phyloP scores from a whole-genome alignment of 2,888 invertebrate genomes.

The Morinoia aosen region DNA sequence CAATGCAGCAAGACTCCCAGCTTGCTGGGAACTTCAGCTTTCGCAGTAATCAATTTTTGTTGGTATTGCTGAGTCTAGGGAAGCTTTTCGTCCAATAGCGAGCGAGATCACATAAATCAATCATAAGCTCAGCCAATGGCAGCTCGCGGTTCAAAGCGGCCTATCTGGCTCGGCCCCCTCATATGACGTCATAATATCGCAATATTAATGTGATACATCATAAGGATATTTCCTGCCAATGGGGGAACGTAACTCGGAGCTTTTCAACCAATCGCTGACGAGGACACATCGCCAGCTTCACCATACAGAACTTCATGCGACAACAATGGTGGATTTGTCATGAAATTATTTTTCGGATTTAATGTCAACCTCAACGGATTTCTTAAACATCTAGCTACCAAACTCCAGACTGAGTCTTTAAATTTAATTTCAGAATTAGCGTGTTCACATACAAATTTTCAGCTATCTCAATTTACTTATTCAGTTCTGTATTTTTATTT shows the following conservation, averaged over 20 bases:
- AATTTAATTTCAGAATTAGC: background rate
- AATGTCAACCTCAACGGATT: background rate
- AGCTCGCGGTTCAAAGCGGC: background rate
- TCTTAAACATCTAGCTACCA: background rate
- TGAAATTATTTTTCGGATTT: background rate
- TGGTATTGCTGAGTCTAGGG: conserved; percentile 20
- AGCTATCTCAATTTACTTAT: background rate
- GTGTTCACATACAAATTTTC: background rate
- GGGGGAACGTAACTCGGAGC: background rate
- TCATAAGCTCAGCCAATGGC: conserved; percentile 50
- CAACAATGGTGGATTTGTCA: background rate
- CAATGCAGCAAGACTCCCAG: background rate
- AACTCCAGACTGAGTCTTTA: background rate
- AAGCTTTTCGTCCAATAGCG: conserved; percentile 18
- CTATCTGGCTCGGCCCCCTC: conserved; percentile 44
- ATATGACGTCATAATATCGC: conserved; percentile 40
- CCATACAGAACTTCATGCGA: background rate
- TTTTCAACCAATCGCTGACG: conserved; percentile 20
- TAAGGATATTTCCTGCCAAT: conserved; percentile 51
- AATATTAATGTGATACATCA: conserved; percentile 43
- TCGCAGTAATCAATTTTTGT: background rate
- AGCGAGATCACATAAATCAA: conserved; percentile 45
- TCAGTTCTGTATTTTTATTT: background rate
- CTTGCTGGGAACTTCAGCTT: background rate
- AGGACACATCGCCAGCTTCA: background rate